Evolutionary conservation across 2,797 vertebrate species (phyloP).

Genomic region (Cirrhinus molitorella): DNA sequence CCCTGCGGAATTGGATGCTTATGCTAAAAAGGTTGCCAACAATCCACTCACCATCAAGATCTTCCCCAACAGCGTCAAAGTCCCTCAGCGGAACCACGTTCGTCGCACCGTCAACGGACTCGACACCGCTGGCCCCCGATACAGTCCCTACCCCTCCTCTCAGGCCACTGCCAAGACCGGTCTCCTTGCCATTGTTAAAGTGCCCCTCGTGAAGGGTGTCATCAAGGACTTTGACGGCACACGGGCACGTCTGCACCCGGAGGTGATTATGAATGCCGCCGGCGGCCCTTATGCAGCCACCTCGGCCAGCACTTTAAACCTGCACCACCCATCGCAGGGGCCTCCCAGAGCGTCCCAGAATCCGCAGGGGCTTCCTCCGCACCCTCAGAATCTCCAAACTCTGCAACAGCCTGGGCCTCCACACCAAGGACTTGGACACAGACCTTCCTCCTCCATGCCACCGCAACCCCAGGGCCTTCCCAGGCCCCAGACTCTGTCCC

Average conservation of each 20-base stretch:
- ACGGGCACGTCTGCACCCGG: conserved; percentile 89
- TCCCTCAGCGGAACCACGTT: conserved; percentile 98
- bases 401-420: conserved; percentile 75
- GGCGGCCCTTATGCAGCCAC: conserved; percentile 84
- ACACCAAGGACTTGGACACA: conserved; percentile 87
- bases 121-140: conserved; percentile 96
- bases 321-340: conserved; percentile 82
- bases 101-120: conserved; percentile 98
- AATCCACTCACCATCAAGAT: conserved; percentile 99
- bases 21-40: conserved; percentile 99
- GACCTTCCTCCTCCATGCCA: conserved; percentile 83
- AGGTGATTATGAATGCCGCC: conserved; percentile 93
- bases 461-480: conserved; percentile 78
- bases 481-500: conserved; percentile 64
- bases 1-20: conserved; percentile 99
- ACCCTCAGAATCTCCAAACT: conserved; percentile 84
- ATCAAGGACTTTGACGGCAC: conserved; percentile 97
- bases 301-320: conserved; percentile 99
- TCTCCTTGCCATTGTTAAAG: conserved; percentile 95
- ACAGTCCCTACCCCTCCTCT: conserved; percentile 96
- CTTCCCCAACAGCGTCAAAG: conserved; percentile 99
- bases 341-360: conserved; percentile 70
- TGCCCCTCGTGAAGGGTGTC: conserved; percentile 89
- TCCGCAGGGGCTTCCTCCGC: conserved; percentile 84
- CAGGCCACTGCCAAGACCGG: conserved; percentile 93